Evolutionary conservation across 1,140 invertebrate species (phyloP).

Genomic region (Diorhabda carinulata): DNA sequence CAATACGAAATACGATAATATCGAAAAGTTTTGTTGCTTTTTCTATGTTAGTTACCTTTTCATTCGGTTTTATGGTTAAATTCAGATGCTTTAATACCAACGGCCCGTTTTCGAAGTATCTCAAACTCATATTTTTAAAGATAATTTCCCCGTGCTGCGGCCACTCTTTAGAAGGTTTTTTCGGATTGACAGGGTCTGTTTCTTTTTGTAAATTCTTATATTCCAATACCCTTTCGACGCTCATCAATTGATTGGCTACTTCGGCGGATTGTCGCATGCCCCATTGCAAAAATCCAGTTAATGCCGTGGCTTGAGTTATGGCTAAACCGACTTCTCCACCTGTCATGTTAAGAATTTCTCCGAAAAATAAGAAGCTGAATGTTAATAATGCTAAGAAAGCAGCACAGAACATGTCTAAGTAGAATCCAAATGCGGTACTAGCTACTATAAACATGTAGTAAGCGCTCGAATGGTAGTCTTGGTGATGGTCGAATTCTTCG

Average conservation of each 20-base stretch:
- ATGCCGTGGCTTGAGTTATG: slow-evolving; percentile 53
- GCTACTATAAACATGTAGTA: slow-evolving; percentile 57
- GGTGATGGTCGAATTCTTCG: slow-evolving; percentile 65
- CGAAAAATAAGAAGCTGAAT: not conserved
- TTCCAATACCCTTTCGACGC: slow-evolving; percentile 72
- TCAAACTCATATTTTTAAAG: slow-evolving; percentile 53
- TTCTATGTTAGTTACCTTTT: slow-evolving; percentile 60
- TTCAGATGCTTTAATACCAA: slow-evolving; percentile 58
- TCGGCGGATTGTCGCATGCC: slow-evolving; percentile 68
- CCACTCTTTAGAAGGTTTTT: slow-evolving; percentile 44
- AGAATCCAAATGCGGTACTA: slow-evolving; percentile 31
- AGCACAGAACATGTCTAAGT: slow-evolving; percentile 27
- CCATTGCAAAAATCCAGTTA: slow-evolving; percentile 62
- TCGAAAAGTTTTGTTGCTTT: no score
- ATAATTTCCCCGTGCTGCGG: slow-evolving; percentile 48
- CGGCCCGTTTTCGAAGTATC: slow-evolving; percentile 51
- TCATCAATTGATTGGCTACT: slow-evolving; percentile 74
- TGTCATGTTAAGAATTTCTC: slow-evolving; percentile 35
- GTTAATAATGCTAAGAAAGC: slow-evolving; percentile 20
- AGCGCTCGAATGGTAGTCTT: slow-evolving; percentile 60
- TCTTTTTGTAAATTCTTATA: slow-evolving; percentile 63
- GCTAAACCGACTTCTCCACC: slow-evolving; percentile 56
- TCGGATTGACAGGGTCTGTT: slow-evolving; percentile 49
- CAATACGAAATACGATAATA: no score
- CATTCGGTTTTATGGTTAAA: slow-evolving; percentile 59